These are phyloP conservation scores for Brotula barbata DNA, from an alignment of 2,797 vertebrate species.

Conservation along the genomic window DNA sequence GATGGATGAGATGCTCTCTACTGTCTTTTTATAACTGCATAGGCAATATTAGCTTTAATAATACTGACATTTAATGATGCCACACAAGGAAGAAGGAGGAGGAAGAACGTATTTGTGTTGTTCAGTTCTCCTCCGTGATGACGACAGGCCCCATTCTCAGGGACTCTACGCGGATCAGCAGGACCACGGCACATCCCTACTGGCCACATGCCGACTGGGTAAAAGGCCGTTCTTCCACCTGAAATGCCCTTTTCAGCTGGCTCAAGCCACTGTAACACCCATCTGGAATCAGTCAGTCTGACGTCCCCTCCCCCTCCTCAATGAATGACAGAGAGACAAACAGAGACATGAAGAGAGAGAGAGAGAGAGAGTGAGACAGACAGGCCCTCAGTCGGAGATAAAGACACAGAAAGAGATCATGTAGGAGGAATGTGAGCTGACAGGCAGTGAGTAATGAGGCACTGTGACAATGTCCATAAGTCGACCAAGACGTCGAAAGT, in stretches of 20 bases:
- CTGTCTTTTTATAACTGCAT: no score
- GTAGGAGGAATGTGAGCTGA: neutral
- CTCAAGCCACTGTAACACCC: slow-evolving; percentile 10
- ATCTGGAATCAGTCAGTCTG: slow-evolving; percentile 54
- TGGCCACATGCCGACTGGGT: slow-evolving; percentile 1
- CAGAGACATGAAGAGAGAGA: neutral
- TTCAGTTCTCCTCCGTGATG: no score
- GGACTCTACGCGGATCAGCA: no score
- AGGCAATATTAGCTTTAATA: no score
- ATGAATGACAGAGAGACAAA: slow-evolving; percentile 10
- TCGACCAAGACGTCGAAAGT: neutral
- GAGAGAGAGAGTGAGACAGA: no score
- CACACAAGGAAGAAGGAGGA: no score
- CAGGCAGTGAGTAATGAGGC: neutral
- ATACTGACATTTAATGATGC: no score
- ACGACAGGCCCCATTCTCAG: no score
- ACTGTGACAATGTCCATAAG: no score
- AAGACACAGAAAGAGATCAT: slow-evolving; percentile 1
- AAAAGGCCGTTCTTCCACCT: slow-evolving; percentile 19
- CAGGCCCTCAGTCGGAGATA: neutral
- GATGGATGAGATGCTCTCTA: no score
- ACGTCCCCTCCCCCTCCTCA: slow-evolving; percentile 28
- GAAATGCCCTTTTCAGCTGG: slow-evolving; percentile 17
- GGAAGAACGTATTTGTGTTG: no score
- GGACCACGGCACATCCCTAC: no score